A percentile compares a stretch with the other conserved stretches of the same genome.
These are phyloP conservation scores for Taeniopygia guttata DNA, from an alignment of 2,797 vertebrate genomes.

Conservation along the genomic window DNA sequence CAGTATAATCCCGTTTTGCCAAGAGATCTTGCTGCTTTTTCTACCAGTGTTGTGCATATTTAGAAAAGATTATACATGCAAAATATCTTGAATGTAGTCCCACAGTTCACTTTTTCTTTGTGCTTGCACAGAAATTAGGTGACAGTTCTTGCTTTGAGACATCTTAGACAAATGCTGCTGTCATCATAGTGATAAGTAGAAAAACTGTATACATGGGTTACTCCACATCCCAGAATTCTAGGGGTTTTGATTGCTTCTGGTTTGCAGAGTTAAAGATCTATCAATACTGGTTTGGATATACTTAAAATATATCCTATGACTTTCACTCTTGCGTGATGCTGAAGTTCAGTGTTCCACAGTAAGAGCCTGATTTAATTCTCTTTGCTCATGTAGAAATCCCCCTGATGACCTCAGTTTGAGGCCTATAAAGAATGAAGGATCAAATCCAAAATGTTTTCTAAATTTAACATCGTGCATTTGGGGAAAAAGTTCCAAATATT, in stretches of 20 bases:
- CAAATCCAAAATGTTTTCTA: constrained; percentile 47
- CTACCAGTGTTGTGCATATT: not conserved
- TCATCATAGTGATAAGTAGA: not conserved
- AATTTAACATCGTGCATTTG: constrained; percentile 44
- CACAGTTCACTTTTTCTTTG: not conserved
- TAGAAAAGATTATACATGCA: not conserved
- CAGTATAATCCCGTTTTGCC: not conserved
- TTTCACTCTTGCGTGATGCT: not conserved
- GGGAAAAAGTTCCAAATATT: constrained; percentile 42
- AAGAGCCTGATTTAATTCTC: not conserved
- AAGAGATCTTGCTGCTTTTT: not conserved
- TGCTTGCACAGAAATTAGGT: not conserved
- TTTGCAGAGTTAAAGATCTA: not conserved
- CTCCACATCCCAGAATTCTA: not conserved
- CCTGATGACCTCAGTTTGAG: not conserved
- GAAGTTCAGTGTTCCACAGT: not conserved
- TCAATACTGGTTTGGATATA: not conserved
- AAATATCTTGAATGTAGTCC: not conserved
- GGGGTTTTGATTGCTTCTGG: not conserved
- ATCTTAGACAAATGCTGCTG: not conserved
- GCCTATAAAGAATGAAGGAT: not conserved
- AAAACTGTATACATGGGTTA: not conserved
- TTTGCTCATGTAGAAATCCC: not conserved
- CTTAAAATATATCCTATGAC: not conserved
- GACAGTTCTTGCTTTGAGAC: not conserved